phyloP scores from a whole-genome alignment of 2,888 invertebrate genomes.

The Papilio demoleus region DNA sequence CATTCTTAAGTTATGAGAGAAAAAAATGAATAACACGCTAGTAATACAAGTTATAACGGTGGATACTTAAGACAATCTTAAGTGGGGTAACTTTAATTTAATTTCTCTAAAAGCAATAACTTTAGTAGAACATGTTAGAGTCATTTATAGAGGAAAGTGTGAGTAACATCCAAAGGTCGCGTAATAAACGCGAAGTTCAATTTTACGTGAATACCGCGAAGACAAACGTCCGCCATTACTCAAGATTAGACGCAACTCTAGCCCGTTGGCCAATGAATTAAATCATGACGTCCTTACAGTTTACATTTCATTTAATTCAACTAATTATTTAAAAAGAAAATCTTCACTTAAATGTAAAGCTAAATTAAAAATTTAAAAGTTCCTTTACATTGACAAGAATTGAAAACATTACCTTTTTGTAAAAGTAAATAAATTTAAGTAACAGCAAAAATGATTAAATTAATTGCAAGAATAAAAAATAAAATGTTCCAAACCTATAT shows the following conservation, averaged over 20 bases:
- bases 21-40: too few relatives aligned
- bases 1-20: too few relatives aligned
- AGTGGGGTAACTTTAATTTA: neutral
- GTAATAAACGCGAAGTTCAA: constrained; percentile 60
- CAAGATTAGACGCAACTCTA: constrained; percentile 62
- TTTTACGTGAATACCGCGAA: constrained; percentile 62
- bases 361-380: too few relatives aligned
- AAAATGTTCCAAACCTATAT: too few relatives aligned
- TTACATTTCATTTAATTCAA: constrained; percentile 40
- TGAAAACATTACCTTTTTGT: neutral
- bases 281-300: constrained; percentile 44
- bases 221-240: constrained; percentile 70
- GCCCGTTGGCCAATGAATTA: constrained; percentile 48
- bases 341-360: neutral
- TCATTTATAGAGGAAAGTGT: constrained; percentile 5
- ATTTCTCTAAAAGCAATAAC: neutral
- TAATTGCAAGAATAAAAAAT: too few relatives aligned
- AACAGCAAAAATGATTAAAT: too few relatives aligned
- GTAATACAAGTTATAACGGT: neutral
- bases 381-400: too few relatives aligned
- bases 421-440: too few relatives aligned
- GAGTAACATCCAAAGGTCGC: constrained; percentile 41
- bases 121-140: neutral
- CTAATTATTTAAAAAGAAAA: constrained; percentile 18
- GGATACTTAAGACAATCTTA: neutral